Percentiles rank a stretch among this genome's conserved stretches.
Conservation (phyloP, 1,140 invertebrate species). For the Zophobas atratus region DNA sequence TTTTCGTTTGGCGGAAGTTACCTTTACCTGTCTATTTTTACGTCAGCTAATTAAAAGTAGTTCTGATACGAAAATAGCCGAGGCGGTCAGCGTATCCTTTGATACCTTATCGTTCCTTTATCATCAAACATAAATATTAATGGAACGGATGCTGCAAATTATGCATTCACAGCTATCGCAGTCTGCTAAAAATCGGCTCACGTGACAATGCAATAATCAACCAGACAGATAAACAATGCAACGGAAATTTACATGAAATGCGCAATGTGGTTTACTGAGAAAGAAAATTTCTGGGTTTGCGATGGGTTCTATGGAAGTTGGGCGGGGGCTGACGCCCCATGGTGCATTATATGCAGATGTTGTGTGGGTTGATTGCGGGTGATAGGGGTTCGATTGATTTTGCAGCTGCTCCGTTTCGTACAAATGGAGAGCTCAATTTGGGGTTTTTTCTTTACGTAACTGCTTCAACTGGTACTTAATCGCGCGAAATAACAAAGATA, state of each 20-base stretch:
- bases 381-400: neutral
- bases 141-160: neutral
- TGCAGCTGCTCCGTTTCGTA: conserved; percentile 19
- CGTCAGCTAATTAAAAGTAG: conserved; percentile 2
- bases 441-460: too few relatives aligned
- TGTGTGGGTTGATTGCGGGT: conserved; percentile 5
- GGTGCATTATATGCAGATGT: conserved; percentile 20
- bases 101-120: too few relatives aligned
- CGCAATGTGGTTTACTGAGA: conserved; percentile 2
- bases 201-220: neutral
- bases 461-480: too few relatives aligned
- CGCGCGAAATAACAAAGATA: too few relatives aligned
- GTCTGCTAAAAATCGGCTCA: neutral
- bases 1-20: conserved; percentile 31
- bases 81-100: neutral
- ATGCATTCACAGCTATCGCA: neutral
- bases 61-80: neutral
- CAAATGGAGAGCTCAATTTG: too few relatives aligned
- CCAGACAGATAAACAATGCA: conserved; percentile 11
- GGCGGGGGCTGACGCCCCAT: neutral
- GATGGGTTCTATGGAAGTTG: too few relatives aligned
- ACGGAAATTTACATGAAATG: conserved; percentile 12
- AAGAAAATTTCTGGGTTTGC: neutral
- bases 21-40: conserved; percentile 35
- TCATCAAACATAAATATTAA: too few relatives aligned